Evolutionary conservation across 2,888 invertebrate genomes (phyloP).

Genomic region (Julus scandinavius): DNA sequence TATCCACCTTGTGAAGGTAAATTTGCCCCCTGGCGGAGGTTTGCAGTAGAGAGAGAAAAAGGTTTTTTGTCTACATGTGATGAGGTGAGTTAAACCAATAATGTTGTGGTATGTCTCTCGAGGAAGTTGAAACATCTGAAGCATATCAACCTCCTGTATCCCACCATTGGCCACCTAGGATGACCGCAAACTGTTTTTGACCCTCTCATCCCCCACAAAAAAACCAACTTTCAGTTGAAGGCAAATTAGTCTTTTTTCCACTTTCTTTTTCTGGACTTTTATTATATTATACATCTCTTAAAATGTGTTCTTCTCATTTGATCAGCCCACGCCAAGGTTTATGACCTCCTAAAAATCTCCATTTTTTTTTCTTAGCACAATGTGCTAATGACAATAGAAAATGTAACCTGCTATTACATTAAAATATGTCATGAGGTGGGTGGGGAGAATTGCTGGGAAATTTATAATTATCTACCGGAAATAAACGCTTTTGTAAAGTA

Average conservation of each 20-base stretch:
- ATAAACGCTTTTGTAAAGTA: background rate
- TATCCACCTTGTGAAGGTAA: background rate
- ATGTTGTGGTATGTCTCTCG: conserved; percentile 34
- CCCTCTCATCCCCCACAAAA: conserved; percentile 17
- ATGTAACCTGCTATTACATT: background rate
- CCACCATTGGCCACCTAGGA: conserved; percentile 41
- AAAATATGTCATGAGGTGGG: background rate
- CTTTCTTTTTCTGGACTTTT: conserved; percentile 36
- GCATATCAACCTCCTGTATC: conserved; percentile 43
- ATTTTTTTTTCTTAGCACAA: background rate
- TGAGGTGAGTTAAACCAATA: conserved; percentile 43
- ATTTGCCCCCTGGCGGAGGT: conserved; percentile 31
- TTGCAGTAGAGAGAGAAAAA: background rate
- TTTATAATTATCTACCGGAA: background rate
- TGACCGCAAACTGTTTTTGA: conserved; percentile 45
- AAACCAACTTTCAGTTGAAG: conserved; percentile 5
- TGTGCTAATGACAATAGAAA: conserved; percentile 31
- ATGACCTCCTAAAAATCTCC: background rate
- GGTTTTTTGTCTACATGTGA: background rate
- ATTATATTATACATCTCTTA: conserved; percentile 42
- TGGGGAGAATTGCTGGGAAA: background rate
- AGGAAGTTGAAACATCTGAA: conserved; percentile 40
- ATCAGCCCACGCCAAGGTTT: conserved; percentile 37
- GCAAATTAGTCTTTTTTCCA: conserved; percentile 35
- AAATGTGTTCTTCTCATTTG: conserved; percentile 36